Evolutionary conservation across 2,888 invertebrate species (phyloP).

Genomic region (Elmis aenea): DNA sequence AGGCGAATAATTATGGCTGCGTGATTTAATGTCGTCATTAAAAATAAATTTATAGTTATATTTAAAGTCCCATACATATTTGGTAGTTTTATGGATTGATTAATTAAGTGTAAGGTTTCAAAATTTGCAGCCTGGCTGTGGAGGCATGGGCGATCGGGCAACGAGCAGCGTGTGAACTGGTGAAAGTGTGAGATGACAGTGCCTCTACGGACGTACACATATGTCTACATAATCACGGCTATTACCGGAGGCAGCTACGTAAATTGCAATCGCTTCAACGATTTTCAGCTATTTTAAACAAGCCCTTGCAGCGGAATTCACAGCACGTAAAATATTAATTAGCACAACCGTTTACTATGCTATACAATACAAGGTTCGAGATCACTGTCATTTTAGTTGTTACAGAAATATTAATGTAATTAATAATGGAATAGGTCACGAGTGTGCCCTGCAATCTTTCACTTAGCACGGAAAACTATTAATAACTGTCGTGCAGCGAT

Average conservation of each 20-base stretch:
- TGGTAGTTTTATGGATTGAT: too few species aligned
- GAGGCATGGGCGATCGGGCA: slow-evolving; percentile 16
- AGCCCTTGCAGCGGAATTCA: slow-evolving; percentile 5
- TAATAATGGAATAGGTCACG: slow-evolving; percentile 10
- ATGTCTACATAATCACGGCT: slow-evolving; percentile 33
- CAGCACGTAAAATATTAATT: slow-evolving; percentile 2
- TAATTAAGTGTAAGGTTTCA: slow-evolving; percentile 7
- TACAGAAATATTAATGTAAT: slow-evolving; percentile 8
- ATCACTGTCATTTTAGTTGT: slow-evolving; percentile 5
- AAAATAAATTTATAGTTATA: too few species aligned
- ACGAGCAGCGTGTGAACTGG: slow-evolving; percentile 38
- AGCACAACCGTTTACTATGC: too few species aligned
- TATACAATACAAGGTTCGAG: slow-evolving; percentile 7
- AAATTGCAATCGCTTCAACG: slow-evolving; percentile 20
- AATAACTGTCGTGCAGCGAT: too few species aligned
- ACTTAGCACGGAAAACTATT: too few species aligned
- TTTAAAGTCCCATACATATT: too few species aligned
- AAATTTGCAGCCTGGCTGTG: slow-evolving; percentile 15
- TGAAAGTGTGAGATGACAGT: slow-evolving; percentile 42
- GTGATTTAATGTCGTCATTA: too few species aligned
- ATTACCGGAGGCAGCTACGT: slow-evolving; percentile 30
- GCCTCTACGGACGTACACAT: slow-evolving; percentile 27
- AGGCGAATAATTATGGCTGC: too few species aligned
- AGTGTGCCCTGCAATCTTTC: slow-evolving; percentile 8
- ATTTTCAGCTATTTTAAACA: slow-evolving; percentile 4